Evolutionary conservation across 2,797 vertebrate species (phyloP).

Genomic region (Cynodonichthys magdalenae): DNA sequence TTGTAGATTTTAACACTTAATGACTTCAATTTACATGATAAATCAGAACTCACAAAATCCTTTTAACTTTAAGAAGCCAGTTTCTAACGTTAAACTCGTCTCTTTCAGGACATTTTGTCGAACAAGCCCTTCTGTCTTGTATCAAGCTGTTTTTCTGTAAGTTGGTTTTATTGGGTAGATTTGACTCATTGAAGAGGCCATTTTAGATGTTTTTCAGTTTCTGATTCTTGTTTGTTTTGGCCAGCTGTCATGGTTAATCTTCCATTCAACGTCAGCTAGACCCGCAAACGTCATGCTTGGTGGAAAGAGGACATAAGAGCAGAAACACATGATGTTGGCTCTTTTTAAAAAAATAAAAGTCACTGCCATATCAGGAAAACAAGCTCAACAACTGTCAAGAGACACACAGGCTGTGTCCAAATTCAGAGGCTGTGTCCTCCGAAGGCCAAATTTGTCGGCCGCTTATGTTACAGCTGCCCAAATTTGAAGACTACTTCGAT

Average conservation of each 20-base stretch:
- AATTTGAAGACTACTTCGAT: too few species aligned
- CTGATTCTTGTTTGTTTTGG: not conserved
- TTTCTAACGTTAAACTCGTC: constrained; percentile 8
- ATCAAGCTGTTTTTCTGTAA: not conserved
- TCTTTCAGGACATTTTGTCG: not conserved
- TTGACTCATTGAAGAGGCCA: too few species aligned
- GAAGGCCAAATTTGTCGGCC: too few species aligned
- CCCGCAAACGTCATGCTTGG: not conserved
- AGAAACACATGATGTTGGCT: not conserved
- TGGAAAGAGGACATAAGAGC: not conserved
- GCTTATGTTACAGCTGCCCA: too few species aligned
- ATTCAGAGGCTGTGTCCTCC: too few species aligned
- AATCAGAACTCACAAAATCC: constrained; percentile 11
- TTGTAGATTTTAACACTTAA: constrained; percentile 60
- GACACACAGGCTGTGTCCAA: too few species aligned
- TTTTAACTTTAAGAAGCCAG: constrained; percentile 31
- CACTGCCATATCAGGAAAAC: too few species aligned
- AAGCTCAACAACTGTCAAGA: too few species aligned
- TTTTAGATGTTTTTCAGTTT: not conserved
- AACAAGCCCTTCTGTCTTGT: not conserved
- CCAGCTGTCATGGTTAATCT: not conserved
- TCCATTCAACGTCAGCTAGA: not conserved
- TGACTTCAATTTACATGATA: constrained; percentile 50
- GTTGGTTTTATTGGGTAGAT: too few species aligned
- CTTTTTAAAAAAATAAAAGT: too few species aligned